Base-by-base conservation (phyloP, 1,140 invertebrate genomes). In the Neodiprion fabricii region DNA sequence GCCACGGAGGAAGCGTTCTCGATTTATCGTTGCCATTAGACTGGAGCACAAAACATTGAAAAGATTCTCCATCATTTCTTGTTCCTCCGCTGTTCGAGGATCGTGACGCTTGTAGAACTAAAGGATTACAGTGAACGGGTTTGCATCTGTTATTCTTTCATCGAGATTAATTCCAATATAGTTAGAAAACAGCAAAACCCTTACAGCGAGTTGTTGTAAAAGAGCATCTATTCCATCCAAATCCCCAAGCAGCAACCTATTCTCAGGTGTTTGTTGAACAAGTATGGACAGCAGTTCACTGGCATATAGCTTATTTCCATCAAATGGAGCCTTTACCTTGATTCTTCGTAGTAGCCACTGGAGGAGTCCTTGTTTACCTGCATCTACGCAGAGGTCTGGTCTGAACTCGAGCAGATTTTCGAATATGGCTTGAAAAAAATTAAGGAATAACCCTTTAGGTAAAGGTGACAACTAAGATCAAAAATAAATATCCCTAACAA, bases 31-130 rank as follows among this genome's bases (percentile, higher is more conserved):
- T 72, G 94, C 91, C 92, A 99, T 95, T 69, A 99, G 90, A 75
- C 96, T 93, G 11, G 97, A 98, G 86, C 98, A 99, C 14, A 99
- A 89, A 78, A 94, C 94, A 85, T 99, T 96, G 84, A 99, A 99
- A 67, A 99, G 89, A 89, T 99, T 99, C 86, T 99, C 98, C 98
- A 99, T 99, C 83, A 97, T 95, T 89, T 99, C 99, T 82, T 96
- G 93, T 87, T 99, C 98, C 87, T 99, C 98, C 10, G 92, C 92
- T 72, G 92, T 93, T 69, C 89, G 90, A 1, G 98, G 98, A 90
- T 99, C 97, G 84, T 99, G 96, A 68, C 96, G 89, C 86, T 99
- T 99, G 88, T 98, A 99, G 80, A 93, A 94, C 95, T 96, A 82
- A 40, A 89, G 83, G 75, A 77, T 23, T 12, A 71, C 72, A 12